Evolutionary conservation across 2,797 vertebrate species (phyloP), one percentile per base, ranked within the genome.

Genomic region (Diplodus puntazzo): DNA sequence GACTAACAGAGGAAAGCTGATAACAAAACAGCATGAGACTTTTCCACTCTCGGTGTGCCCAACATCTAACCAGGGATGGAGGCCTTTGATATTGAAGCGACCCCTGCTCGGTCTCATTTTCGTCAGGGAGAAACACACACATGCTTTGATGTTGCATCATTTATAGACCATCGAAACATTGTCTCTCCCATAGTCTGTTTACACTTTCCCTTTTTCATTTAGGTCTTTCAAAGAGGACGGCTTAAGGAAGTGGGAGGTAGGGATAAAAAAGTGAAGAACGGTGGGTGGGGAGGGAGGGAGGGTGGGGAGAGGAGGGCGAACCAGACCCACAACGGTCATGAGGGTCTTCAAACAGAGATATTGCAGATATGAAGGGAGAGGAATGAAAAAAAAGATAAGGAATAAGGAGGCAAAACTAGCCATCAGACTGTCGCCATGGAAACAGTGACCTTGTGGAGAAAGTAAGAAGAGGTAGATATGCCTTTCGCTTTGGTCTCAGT

Each of bases 381-480:
- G 76, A 89, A 86, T 75, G 80, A 87, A 85, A 60, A 89, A 85
- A 89, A 87, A 86, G 87, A 92, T 87, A 90, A 92, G 84, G 69
- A 88, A 91, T 84, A 88, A 89, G 80, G 77, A 92, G 84, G 87
- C 77, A 93, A 92, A 93, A 93, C 90, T 92, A 93, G 91, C 93
- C 89, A 89, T 87, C 85, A 91, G 85, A 73, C 86, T 69, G 91
- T 95, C 88, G 43, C 91, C 93, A 95, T 93, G 93, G 93, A 91
- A 94, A 95, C 94, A 91, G 90, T 93, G 93, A 94, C 94, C 93
- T 92, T 94, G 89, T 87, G 83, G 79, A 87, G 80, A 91, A 88
- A 89, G 86, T 82, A 86, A 89, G 82, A 83, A 73, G 85, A 83
- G 89, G 89, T 92, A 88, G 91, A 92, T 88, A 80, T 87, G 86